Conservation (phyloP, 2,113 vertebrate genomes). For the Phylloscopus whistleri region DNA sequence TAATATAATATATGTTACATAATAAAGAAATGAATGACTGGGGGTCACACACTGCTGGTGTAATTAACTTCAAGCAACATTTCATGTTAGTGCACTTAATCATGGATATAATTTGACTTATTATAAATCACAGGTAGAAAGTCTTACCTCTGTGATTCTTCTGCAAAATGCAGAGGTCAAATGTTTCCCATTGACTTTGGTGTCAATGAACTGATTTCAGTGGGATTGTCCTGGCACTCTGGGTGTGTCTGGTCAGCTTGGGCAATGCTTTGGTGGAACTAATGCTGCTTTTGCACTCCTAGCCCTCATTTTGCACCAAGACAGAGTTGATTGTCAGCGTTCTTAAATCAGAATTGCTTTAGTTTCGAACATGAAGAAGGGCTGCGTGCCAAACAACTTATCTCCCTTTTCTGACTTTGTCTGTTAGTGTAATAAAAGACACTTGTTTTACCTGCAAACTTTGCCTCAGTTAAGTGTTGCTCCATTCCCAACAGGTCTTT, state of each 20-base stretch:
- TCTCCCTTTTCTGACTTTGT: neutral
- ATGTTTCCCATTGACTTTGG: neutral
- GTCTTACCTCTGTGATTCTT: neutral
- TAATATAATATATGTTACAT: neutral
- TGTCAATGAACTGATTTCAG: neutral
- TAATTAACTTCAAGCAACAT: neutral
- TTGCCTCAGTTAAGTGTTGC: neutral
- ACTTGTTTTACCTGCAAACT: neutral
- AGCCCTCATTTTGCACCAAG: neutral
- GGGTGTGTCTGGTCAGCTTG: neutral
- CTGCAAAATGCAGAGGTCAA: neutral
- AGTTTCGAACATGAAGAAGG: neutral
- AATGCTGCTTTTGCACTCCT: neutral
- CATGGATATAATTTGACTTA: neutral
- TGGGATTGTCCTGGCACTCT: neutral
- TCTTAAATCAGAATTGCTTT: neutral
- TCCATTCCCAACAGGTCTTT: slow-evolving; percentile 83
- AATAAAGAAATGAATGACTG: neutral
- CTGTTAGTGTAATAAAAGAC: neutral
- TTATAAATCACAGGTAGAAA: neutral
- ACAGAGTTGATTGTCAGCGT: neutral
- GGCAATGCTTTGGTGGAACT: neutral
- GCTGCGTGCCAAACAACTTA: neutral
- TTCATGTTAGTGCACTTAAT: neutral
- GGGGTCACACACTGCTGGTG: neutral